Conservation (phyloP, 2,797 vertebrate genomes). For the Hozukius guyotensis region DNA sequence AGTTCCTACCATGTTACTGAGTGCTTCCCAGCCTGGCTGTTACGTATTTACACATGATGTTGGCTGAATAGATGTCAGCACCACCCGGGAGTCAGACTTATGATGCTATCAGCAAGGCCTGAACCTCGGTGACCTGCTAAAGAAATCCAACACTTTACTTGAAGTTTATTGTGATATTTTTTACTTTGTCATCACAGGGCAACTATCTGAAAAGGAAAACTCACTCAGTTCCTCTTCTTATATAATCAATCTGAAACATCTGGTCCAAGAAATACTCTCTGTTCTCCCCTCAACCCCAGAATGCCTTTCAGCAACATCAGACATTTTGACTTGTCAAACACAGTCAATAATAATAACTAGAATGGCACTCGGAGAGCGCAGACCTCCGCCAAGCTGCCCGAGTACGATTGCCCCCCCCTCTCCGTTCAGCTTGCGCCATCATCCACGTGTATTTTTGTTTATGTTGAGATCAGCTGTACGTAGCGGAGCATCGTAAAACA, state of each 20-base stretch:
- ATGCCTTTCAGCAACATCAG: not conserved
- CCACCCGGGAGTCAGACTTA: not conserved
- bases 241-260: not conserved
- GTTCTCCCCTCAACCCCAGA: not conserved
- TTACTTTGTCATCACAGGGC: not conserved
- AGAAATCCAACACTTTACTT: slow-evolving; percentile 28
- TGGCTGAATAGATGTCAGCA: not conserved
- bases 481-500: no score
- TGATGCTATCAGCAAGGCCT: not conserved
- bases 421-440: no score
- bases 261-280: no score
- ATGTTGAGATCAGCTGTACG: no score
- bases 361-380: no score
- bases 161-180: not conserved
- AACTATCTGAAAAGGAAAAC: not conserved
- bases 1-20: not conserved
- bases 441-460: no score
- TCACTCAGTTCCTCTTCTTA: not conserved
- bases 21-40: not conserved
- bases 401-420: no score
- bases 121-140: not conserved
- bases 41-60: slow-evolving; percentile 9
- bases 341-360: not conserved
- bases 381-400: no score
- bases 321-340: not conserved